Conservation (phyloP, 2,888 invertebrate species). For the Ophioninae sp. region DNA sequence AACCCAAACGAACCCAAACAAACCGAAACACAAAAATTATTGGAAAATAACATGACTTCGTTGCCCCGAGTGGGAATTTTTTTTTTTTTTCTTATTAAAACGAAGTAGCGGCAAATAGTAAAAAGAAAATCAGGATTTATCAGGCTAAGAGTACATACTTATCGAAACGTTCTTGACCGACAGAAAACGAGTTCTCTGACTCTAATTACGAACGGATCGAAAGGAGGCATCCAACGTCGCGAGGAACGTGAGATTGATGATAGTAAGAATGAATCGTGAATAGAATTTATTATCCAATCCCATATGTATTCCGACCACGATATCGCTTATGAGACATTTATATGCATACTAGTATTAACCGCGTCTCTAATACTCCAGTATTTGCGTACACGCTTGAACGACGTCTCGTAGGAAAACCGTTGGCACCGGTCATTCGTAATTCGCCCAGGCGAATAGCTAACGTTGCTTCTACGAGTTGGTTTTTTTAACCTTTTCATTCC, state of each 20-base stretch:
- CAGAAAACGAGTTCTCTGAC: conserved; percentile 15
- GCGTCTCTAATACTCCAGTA: neutral
- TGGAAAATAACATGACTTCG: neutral
- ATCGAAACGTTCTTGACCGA: neutral
- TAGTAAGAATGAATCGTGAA: neutral
- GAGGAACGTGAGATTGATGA: conserved; percentile 4
- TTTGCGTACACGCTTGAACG: conserved; percentile 15
- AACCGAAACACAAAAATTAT: neutral
- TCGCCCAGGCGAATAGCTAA: neutral
- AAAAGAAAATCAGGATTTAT: too few species aligned
- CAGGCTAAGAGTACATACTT: neutral
- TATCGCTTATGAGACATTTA: conserved; percentile 42
- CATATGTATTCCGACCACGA: conserved; percentile 26
- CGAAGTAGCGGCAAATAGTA: neutral
- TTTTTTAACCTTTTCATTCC: too few species aligned
- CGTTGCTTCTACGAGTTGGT: neutral
- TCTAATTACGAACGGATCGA: conserved; percentile 19
- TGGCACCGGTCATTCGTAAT: conserved; percentile 27
- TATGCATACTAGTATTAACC: conserved; percentile 33
- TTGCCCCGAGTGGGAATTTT: neutral
- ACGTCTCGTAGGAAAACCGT: neutral
- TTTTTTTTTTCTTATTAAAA: neutral
- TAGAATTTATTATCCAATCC: conserved; percentile 6
- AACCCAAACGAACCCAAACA: too few species aligned
- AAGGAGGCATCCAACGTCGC: neutral